A percentile compares a stretch with the other conserved stretches of the same genome.
phyloP scores from a whole-genome alignment of 2,888 invertebrate species.

The Paralinhomoeus sp. region DNA sequence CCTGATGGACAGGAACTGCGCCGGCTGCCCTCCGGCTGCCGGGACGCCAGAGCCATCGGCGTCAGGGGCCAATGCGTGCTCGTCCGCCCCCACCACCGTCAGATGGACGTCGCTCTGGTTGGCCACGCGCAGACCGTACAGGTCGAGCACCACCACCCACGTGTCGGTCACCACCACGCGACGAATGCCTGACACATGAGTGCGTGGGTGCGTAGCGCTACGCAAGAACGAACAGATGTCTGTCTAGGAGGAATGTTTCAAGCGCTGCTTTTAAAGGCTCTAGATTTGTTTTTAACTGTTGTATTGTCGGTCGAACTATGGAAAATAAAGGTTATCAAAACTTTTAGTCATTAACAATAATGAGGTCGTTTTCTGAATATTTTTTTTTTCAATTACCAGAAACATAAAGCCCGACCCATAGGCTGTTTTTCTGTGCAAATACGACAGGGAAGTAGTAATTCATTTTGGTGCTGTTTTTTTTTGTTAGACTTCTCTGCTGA shows the following conservation, averaged over 20 bases:
- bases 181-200: conserved; percentile 6
- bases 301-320: no score
- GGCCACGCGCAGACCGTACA: conserved; percentile 47
- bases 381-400: neutral
- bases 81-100: conserved; percentile 37
- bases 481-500: neutral
- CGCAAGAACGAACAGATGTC: no score
- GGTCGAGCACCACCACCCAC: conserved; percentile 61
- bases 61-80: conserved; percentile 31
- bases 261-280: no score
- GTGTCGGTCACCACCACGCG: conserved; percentile 42
- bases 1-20: no score
- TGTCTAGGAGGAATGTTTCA: no score
- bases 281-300: no score
- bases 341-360: neutral
- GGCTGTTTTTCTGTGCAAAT: no score
- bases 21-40: no score
- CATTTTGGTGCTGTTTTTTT: neutral
- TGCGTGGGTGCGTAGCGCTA: no score
- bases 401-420: neutral
- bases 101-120: conserved; percentile 45
- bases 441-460: no score
- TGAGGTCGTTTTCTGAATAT: neutral
- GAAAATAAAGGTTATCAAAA: neutral
- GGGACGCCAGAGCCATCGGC: no score